A percentile compares a stretch with the other conserved stretches of the same genome.
phyloP scores from a whole-genome alignment of 1,140 invertebrate genomes.

The Drosophila miranda region DNA sequence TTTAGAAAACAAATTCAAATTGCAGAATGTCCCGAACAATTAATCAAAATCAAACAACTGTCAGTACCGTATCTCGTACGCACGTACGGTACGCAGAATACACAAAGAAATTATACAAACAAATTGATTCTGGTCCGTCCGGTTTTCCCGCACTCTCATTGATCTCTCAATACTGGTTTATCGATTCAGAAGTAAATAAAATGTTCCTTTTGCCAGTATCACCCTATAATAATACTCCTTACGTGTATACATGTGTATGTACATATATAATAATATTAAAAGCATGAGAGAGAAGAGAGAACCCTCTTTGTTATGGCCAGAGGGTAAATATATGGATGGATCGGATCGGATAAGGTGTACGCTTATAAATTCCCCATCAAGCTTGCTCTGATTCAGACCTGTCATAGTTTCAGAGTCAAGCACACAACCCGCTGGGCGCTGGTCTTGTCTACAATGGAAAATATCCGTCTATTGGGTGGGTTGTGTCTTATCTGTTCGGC shows the following conservation, averaged over 20 bases:
- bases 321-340: not conserved
- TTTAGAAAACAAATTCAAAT: conserved; percentile 9
- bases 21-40: conserved; percentile 22
- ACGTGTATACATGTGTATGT: not conserved
- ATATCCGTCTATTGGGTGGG: conserved; percentile 1
- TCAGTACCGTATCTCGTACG: not conserved
- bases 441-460: conserved; percentile 15
- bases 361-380: conserved; percentile 20
- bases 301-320: no score
- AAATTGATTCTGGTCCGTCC: not conserved
- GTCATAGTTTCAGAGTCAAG: conserved; percentile 1
- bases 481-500: not conserved
- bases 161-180: conserved; percentile 21
- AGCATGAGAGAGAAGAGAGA: not conserved
- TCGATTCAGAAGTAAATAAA: conserved; percentile 1
- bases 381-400: conserved; percentile 5
- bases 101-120: not conserved
- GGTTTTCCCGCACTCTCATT: not conserved
- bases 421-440: not conserved
- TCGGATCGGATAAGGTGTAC: conserved; percentile 2
- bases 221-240: no score
- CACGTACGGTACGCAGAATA: no score
- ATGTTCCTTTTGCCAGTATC: conserved; percentile 9
- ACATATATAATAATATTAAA: not conserved
- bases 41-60: conserved; percentile 17